Percentiles rank a stretch among this genome's conserved stretches.
Conservation (phyloP, 1,140 invertebrate genomes). For the Apis cerana region DNA sequence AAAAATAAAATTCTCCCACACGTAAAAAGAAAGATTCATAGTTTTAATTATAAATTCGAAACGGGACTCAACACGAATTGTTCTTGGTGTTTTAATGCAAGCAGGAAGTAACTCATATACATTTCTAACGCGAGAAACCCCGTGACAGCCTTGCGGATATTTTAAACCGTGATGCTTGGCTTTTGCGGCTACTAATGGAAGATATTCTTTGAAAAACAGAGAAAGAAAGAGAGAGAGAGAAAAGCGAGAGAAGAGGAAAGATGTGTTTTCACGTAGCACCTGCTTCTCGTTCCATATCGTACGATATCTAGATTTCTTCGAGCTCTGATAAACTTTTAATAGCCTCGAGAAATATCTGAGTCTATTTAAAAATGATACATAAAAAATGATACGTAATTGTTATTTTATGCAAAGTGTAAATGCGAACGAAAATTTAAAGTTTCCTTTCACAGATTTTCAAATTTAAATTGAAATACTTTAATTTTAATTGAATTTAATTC, state of each 20-base stretch:
- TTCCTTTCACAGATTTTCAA: not conserved
- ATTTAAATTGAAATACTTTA: not conserved
- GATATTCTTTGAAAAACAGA: not conserved
- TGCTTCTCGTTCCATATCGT: not conserved
- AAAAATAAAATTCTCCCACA: not conserved
- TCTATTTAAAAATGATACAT: not conserved
- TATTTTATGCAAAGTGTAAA: not conserved
- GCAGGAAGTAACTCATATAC: not conserved
- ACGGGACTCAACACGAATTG: not conserved
- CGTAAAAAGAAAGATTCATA: not conserved
- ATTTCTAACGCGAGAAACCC: not conserved
- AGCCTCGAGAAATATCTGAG: not conserved
- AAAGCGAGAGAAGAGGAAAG: not conserved
- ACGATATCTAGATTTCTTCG: not conserved
- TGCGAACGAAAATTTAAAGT: not conserved
- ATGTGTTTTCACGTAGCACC: not conserved
- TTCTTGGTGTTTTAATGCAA: not conserved
- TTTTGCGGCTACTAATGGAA: slow-evolving; percentile 10
- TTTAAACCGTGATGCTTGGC: not conserved
- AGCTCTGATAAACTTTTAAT: slow-evolving; percentile 13
- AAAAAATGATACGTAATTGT: not conserved
- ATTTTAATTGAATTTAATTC: not conserved
- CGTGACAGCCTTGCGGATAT: not conserved
- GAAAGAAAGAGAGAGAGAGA: not conserved
- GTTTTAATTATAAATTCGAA: not conserved